phyloP scores from a whole-genome alignment of 2,113 vertebrate species.

The Boulengerochromis microlepis region DNA sequence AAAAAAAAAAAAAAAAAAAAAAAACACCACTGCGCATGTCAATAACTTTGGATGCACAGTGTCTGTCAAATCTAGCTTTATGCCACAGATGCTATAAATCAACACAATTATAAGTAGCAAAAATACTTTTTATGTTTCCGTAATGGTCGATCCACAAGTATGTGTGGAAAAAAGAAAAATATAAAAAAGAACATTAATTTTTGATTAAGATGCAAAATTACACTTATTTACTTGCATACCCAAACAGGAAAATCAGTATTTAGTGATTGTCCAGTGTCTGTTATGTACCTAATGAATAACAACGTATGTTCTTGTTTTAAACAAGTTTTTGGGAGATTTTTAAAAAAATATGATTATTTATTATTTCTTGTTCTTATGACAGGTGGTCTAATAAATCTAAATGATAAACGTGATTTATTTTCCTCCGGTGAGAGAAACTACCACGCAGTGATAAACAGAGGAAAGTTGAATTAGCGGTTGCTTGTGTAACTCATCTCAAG shows the following conservation, averaged over 20 bases:
- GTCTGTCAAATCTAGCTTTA: neutral
- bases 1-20: neutral
- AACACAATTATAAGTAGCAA: neutral
- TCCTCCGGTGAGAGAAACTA: neutral
- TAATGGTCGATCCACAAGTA: neutral
- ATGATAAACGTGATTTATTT: neutral
- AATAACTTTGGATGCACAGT: neutral
- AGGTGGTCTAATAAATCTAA: neutral
- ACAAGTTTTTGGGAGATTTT: neutral
- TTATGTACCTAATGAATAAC: neutral
- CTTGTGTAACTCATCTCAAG: neutral
- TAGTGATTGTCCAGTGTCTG: neutral
- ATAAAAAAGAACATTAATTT: neutral
- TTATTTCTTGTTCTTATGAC: neutral
- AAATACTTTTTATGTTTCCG: neutral
- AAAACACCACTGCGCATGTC: neutral
- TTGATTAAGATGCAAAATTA: neutral
- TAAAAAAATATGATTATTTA: neutral
- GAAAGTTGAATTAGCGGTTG: neutral
- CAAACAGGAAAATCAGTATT: neutral
- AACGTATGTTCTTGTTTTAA: neutral
- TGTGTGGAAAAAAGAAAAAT: neutral
- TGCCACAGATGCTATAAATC: neutral
- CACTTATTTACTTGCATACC: neutral
- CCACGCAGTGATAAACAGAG: neutral